Conservation (phyloP, 30 jellyfish, hydroid and myxozoan species). For the Aurelia coerulea region DNA sequence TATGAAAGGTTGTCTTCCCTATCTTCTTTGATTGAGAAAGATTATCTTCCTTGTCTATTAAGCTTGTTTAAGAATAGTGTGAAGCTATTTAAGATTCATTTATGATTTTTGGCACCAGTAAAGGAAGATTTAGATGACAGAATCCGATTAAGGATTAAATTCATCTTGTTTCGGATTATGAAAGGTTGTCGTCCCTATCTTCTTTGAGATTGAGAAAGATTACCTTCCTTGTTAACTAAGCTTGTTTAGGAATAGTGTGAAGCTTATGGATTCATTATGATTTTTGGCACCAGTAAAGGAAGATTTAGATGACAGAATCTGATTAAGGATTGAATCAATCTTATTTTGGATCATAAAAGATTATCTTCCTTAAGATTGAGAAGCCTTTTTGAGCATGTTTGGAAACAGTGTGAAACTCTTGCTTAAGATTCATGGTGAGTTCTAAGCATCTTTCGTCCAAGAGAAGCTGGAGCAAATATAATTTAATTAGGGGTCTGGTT, state of each 20-base stretch:
- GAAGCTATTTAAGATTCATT: too few relatives aligned
- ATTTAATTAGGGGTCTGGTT: conserved; percentile 23
- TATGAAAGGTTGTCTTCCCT: not conserved
- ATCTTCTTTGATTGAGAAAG: too few relatives aligned
- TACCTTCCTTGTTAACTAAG: too few relatives aligned
- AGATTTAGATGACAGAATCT: conserved; percentile 60
- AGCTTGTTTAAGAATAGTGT: too few relatives aligned
- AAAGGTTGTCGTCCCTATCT: not conserved
- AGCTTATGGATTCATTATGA: too few relatives aligned
- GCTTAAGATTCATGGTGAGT: too few relatives aligned
- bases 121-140: conserved; percentile 69
- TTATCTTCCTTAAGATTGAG: not conserved
- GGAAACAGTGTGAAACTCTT: too few relatives aligned
- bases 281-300: conserved; percentile 52
- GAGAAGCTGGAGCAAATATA: conserved; percentile 72
- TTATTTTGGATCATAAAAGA: not conserved
- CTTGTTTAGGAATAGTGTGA: too few relatives aligned
- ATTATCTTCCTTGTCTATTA: too few relatives aligned
- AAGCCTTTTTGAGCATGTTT: too few relatives aligned
- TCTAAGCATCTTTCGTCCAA: not conserved
- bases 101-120: conserved; percentile 11
- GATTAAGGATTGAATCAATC: not conserved
- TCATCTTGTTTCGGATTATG: not conserved
- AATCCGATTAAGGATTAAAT: conserved; percentile 28
- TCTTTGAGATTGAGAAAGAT: too few relatives aligned